A percentile compares a stretch with the other conserved stretches of the same genome.
These are phyloP conservation scores for Pygoscelis adeliae DNA, from an alignment of 2,113 vertebrate species.

Conservation along the genomic window DNA sequence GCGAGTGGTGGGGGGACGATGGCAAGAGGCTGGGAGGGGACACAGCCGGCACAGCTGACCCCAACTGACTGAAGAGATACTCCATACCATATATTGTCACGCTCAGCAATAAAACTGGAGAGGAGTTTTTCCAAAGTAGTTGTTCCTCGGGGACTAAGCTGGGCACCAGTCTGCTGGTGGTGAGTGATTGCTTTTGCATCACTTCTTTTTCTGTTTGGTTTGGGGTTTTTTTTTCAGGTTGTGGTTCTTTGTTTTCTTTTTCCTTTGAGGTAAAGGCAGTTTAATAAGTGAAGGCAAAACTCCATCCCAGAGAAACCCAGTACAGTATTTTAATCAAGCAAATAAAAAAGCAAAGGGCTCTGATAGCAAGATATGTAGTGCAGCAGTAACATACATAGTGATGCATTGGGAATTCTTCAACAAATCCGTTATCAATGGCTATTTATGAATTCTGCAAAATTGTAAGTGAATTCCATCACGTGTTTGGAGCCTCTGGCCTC, in stretches of 20 bases:
- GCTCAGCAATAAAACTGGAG: background rate
- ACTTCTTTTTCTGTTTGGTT: background rate
- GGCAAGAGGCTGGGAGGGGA: background rate
- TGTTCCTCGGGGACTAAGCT: background rate
- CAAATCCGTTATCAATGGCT: background rate
- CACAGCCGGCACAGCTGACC: background rate
- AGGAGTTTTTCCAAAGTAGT: background rate
- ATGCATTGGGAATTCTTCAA: background rate
- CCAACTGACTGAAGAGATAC: background rate
- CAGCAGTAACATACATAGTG: background rate
- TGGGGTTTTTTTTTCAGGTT: background rate
- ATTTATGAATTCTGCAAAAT: background rate
- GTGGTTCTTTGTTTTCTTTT: background rate
- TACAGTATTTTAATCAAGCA: background rate
- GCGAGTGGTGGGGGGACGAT: fast-evolving
- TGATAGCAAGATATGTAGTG: background rate
- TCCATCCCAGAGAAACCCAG: background rate
- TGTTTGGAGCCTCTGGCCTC: background rate
- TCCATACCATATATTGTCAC: background rate
- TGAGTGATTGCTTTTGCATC: background rate
- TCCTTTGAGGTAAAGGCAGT: background rate
- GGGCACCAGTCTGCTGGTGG: background rate
- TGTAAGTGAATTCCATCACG: background rate
- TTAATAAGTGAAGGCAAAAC: background rate
- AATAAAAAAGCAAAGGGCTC: background rate